phyloP scores from a whole-genome alignment of 2,113 vertebrate genomes.

The Corythornis cristatus region DNA sequence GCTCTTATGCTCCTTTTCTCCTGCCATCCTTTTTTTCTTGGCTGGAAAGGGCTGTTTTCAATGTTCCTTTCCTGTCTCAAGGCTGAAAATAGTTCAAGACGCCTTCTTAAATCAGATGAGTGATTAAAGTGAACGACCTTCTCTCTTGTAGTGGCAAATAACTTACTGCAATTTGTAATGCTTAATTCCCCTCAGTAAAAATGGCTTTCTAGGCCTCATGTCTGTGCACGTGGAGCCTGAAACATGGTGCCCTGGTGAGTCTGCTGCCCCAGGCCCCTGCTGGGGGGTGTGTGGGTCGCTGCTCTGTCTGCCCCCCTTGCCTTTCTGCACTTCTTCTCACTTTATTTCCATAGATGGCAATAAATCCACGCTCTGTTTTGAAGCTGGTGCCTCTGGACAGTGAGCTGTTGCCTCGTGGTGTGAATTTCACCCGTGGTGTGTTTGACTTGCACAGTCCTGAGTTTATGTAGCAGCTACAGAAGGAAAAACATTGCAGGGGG shows the following conservation, averaged over 20 bases:
- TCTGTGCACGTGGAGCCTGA: not conserved
- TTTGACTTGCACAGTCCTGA: rapidly evolving
- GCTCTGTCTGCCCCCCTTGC: not conserved
- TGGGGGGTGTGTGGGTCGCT: not conserved
- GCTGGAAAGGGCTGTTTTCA: not conserved
- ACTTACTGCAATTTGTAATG: not conserved
- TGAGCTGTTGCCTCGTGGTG: not conserved
- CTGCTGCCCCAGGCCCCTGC: not conserved
- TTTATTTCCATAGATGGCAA: not conserved
- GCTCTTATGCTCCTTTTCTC: not conserved
- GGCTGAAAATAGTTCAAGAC: not conserved
- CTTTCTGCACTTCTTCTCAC: not conserved
- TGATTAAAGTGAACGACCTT: rapidly evolving
- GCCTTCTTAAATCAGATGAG: not conserved
- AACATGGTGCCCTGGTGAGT: not conserved
- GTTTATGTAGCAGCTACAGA: not conserved
- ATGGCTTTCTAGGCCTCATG: not conserved
- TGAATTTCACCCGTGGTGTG: rapidly evolving
- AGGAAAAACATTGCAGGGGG: not conserved
- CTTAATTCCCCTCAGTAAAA: not conserved
- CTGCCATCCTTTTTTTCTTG: not conserved
- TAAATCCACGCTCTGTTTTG: not conserved
- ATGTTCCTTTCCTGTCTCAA: not conserved
- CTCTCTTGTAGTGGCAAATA: not conserved
- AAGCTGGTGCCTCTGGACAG: not conserved